Evolutionary conservation across 2,797 vertebrate genomes (phyloP).

Genomic region (Tokudaia tokunoshimensis): DNA sequence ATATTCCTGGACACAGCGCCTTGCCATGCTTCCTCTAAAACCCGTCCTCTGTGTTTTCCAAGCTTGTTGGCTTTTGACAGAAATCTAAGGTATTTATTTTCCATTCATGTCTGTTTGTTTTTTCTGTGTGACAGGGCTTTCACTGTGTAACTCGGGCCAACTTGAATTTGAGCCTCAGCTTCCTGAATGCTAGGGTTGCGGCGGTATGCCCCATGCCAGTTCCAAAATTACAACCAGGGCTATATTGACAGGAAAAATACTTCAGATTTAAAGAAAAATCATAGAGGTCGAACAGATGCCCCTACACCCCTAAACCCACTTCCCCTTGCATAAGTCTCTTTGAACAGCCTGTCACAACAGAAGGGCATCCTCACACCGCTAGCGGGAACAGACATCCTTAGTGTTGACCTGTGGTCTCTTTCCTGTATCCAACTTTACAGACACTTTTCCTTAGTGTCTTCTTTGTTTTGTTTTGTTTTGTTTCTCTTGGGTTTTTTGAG

Average conservation of each 20-base stretch:
- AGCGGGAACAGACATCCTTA: not conserved
- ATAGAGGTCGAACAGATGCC: not conserved
- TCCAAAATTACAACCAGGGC: not conserved
- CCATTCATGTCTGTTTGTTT: not conserved
- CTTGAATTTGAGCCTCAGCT: not conserved
- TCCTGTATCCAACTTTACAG: not conserved
- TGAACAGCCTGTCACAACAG: not conserved
- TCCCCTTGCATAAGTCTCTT: not conserved
- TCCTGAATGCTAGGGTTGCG: not conserved
- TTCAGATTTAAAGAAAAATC: slow-evolving; percentile 30
- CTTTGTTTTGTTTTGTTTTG: not conserved
- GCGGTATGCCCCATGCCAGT: not conserved
- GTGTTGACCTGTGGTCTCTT: not conserved
- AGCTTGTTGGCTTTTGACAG: not conserved
- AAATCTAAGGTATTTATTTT: not conserved
- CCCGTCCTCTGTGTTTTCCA: not conserved
- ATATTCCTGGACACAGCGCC: not conserved
- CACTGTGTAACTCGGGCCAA: too few relatives aligned
- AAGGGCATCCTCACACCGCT: not conserved
- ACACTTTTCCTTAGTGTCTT: not conserved
- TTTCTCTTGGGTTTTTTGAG: too few relatives aligned
- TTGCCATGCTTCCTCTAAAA: not conserved
- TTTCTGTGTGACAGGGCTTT: not conserved
- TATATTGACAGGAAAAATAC: not conserved
- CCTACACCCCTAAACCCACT: too few relatives aligned